Base-by-base conservation (phyloP, 1,140 invertebrate species). In the Bombus balteatus region DNA sequence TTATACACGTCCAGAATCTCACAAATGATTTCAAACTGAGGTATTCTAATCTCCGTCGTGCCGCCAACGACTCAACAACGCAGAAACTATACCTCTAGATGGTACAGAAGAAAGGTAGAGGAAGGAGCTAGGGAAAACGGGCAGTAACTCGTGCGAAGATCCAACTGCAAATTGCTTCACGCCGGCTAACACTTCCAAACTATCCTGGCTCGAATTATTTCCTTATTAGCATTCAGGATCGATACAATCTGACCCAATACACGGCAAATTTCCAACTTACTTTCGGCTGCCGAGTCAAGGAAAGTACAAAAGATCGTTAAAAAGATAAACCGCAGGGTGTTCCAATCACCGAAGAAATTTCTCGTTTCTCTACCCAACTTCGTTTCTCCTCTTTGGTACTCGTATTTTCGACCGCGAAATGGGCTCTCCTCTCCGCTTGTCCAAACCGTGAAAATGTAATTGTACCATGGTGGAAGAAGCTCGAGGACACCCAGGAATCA, bases 171-270 rank as follows among this genome's bases (percentile, higher is more conserved):
- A 81, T 85, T 74, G 71, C 43, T 75, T 81, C 32, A n/a, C 59
- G 37, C 34, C 32, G 18, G 18, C 25, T n/a, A 39, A 65, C 47
- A 78, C 76, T 41, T 66, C 34, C 53, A 15, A 73, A 18, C 41
- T 39, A 10, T 74, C 59, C 13, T 8, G 13, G 32, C 43, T 76
- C 53, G 70, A 77, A 62, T 70, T 74, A 71, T 77, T 68, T 84
- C 62, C 88, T 89, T 87, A 89, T 89, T 88, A 88, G 78, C 84
- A 89, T 74, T 77, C 85, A 70, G 81, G 81, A 87, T 89, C 86
- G 74, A 87, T 80, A 77, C 75, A 34, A 41, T 84, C 76, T 72
- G 71, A 22, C 37, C 68, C 73, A 73, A 71, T 84, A 86, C 79
- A 75, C 82, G 73, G 81, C 41, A 81, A 87, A 78, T 81, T 73